A percentile compares a stretch with the other conserved stretches of the same genome.
Evolutionary conservation across 2,797 vertebrate species (phyloP).

Genomic region (Alauda arvensis): DNA sequence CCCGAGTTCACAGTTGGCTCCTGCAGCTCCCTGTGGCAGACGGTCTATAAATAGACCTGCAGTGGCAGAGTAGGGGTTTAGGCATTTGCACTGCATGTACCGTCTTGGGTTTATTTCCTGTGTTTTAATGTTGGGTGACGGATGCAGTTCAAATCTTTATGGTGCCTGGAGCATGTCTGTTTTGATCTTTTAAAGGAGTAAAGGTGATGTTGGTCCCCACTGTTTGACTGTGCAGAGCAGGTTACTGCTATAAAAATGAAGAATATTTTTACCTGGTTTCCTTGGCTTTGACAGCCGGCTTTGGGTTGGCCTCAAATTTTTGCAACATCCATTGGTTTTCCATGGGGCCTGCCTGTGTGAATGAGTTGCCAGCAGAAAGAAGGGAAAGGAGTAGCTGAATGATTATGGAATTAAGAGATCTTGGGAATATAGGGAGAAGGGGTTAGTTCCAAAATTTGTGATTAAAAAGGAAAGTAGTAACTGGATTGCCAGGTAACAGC

Average conservation of each 20-base stretch:
- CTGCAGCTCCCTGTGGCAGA: background rate
- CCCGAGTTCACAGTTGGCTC: background rate
- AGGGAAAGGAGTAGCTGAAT: background rate
- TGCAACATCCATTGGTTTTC: background rate
- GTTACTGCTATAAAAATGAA: background rate
- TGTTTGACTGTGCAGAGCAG: background rate
- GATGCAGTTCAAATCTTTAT: background rate
- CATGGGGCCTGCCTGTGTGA: background rate
- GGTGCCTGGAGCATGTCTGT: background rate
- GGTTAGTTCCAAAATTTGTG: background rate
- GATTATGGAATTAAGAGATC: background rate
- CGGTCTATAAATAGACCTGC: constrained; percentile 15
- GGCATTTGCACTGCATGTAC: background rate
- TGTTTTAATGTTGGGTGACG: background rate
- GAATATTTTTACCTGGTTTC: background rate
- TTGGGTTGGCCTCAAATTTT: background rate
- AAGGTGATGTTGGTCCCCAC: background rate
- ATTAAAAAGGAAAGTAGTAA: background rate
- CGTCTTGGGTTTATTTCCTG: constrained; percentile 26
- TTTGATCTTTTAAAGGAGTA: background rate
- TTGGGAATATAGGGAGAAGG: background rate
- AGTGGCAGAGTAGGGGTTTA: background rate
- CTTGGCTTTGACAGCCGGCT: background rate
- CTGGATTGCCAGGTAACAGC: background rate
- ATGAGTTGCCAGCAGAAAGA: background rate